Percentiles rank a stretch among this genome's conserved stretches.
These are phyloP conservation scores for Paraescarpia echinospica DNA, from an alignment of 1,140 invertebrate genomes.

Conservation along the genomic window DNA sequence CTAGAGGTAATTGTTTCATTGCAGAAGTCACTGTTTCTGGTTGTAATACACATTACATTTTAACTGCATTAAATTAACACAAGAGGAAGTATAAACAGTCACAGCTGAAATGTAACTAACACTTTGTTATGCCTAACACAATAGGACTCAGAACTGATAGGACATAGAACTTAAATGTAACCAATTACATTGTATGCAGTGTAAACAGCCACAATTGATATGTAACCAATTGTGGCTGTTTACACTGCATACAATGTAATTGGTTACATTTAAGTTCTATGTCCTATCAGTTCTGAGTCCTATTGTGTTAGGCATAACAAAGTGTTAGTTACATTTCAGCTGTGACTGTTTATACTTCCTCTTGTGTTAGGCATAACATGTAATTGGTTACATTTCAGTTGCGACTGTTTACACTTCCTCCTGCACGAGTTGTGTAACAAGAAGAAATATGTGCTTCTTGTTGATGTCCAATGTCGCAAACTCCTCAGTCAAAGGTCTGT, in stretches of 20 bases:
- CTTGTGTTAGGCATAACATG: neutral
- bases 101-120: neutral
- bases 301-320: too few relatives aligned
- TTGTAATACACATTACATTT: too few relatives aligned
- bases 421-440: conserved; percentile 77
- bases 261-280: too few relatives aligned
- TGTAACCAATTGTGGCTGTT: too few relatives aligned
- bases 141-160: too few relatives aligned
- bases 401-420: conserved; percentile 82
- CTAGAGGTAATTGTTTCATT: neutral
- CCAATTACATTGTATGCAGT: too few relatives aligned
- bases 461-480: conserved; percentile 61
- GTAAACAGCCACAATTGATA: too few relatives aligned
- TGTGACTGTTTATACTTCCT: neutral
- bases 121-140: too few relatives aligned
- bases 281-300: too few relatives aligned
- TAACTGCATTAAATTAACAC: neutral
- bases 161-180: too few relatives aligned
- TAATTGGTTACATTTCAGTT: conserved; percentile 52
- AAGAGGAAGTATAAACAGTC: neutral
- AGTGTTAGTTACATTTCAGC: neutral
- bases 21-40: too few relatives aligned
- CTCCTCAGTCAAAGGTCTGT: conserved; percentile 54
- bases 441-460: neutral
- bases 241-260: too few relatives aligned